Percentiles rank a stretch among this genome's conserved stretches.
phyloP scores from a whole-genome alignment of 2,888 invertebrate genomes.

The Eilema griseolum region DNA sequence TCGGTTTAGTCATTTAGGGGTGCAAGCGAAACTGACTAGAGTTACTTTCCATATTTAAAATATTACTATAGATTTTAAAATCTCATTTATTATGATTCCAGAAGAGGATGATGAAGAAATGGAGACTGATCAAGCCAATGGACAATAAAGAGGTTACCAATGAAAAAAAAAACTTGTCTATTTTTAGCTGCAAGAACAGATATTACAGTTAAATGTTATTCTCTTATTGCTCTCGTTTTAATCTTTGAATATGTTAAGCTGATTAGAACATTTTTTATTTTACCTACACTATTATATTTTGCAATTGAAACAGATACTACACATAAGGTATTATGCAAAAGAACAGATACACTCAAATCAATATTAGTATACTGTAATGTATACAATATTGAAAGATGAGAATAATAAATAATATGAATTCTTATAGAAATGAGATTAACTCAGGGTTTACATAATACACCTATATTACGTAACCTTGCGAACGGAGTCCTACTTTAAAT shows the following conservation, averaged over 20 bases:
- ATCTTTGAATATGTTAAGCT: conserved; percentile 59
- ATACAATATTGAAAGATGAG: background rate
- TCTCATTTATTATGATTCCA: conserved; percentile 69
- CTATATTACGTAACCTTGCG: too few species aligned
- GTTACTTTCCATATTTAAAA: background rate
- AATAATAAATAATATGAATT: conserved; percentile 4
- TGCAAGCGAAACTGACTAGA: too few species aligned
- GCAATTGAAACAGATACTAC: conserved; percentile 71
- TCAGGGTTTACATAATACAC: too few species aligned
- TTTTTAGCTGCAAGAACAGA: conserved; percentile 66
- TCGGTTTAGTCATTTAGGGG: too few species aligned
- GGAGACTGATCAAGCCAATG: conserved; percentile 80
- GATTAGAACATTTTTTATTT: conserved; percentile 63
- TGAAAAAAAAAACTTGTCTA: conserved; percentile 49
- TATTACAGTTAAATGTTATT: conserved; percentile 41
- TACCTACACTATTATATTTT: conserved; percentile 52
- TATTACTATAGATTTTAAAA: background rate
- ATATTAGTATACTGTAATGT: background rate
- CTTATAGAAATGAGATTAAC: background rate
- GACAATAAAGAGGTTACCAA: conserved; percentile 64
- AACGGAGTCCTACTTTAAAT: background rate
- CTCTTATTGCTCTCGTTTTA: conserved; percentile 29
- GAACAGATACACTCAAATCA: conserved; percentile 53
- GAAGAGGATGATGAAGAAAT: conserved; percentile 83
- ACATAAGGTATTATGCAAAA: conserved; percentile 55